Evolutionary conservation across 2,113 vertebrate species (phyloP), one percentile per base, ranked within the genome.

Genomic region (Nematolebias whitei): DNA sequence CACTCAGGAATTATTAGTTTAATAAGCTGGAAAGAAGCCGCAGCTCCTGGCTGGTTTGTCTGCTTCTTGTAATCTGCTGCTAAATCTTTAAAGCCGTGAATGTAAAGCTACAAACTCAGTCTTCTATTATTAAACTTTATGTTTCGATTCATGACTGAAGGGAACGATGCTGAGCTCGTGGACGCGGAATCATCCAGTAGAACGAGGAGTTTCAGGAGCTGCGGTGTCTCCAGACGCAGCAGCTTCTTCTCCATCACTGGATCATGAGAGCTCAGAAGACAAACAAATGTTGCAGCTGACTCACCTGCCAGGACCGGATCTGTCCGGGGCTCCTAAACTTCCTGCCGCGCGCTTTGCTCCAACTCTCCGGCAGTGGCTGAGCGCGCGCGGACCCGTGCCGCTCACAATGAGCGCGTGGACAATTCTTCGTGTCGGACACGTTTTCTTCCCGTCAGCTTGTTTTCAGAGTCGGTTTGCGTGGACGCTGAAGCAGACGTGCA

Each of bases 281-380:
- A n/a, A n/a, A n/a, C n/a, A n/a, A n/a, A n/a, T n/a, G n/a, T n/a
- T n/a, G n/a, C n/a, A n/a, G 18, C 16, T 45, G 56, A 89, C 87
- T 74, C 71, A 89, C 87, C 87, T 89, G 81, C 65, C n/a, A 8
- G 63, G 1, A 57, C 68, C 32, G 13, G 57, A 52, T 41, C 32
- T 16, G 63, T 83, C 82, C 67, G 78, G 67, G 63, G 51, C 68
- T 40, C 59, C 48, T 62, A 82, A 89, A 89, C 84, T 89, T 88
- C 86, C 85, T 82, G 76, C 78, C 56, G 68, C 64, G 84, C 80
- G 85, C 78, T 72, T 71, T 73, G 83, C 63, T 85, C 87, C 85
- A 89, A 89, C 85, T 89, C 85, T 40, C 61, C 57, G 51, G 71
- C 56, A 44, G 63, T 64, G 13, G 71, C 1, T 35, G 32, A 5